Evolutionary conservation across 1,140 invertebrate genomes (phyloP).

Genomic region (Harlomillsia oculata): DNA sequence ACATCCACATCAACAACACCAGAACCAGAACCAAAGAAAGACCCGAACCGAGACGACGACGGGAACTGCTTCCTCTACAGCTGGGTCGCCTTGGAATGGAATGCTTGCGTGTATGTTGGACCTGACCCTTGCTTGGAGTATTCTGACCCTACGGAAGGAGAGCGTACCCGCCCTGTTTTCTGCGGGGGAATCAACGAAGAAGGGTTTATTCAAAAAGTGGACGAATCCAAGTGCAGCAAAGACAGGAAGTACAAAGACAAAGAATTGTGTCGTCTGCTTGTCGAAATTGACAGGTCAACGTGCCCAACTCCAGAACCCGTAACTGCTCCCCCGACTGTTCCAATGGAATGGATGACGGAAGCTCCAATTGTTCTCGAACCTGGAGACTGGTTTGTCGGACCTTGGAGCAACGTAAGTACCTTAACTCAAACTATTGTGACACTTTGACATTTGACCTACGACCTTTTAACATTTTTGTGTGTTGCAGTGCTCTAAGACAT

Average conservation of each 20-base stretch:
- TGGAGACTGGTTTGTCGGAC: conserved; percentile 73
- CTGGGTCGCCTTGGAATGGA: background rate
- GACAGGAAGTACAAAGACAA: conserved; percentile 56
- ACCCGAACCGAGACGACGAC: no score
- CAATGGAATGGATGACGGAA: conserved; percentile 51
- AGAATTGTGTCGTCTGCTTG: conserved; percentile 61
- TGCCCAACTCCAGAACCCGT: no score
- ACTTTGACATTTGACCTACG: background rate
- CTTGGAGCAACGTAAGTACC: conserved; percentile 59
- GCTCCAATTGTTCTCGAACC: no score
- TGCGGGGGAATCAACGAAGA: conserved; percentile 59
- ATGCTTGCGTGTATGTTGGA: conserved; percentile 1
- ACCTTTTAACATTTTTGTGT: background rate
- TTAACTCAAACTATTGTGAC: conserved; percentile 22
- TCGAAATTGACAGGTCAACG: no score
- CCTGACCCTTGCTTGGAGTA: conserved; percentile 9
- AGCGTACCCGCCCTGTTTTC: conserved; percentile 71
- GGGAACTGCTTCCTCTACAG: background rate
- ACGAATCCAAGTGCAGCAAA: conserved; percentile 60
- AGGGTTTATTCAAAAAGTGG: conserved; percentile 55
- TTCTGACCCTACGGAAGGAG: no score
- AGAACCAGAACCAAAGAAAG: no score
- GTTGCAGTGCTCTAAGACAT: conserved; percentile 63
- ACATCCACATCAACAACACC: no score
- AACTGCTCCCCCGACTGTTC: no score